Conservation (phyloP, 2,888 invertebrate species). For the Junonia oenone region DNA sequence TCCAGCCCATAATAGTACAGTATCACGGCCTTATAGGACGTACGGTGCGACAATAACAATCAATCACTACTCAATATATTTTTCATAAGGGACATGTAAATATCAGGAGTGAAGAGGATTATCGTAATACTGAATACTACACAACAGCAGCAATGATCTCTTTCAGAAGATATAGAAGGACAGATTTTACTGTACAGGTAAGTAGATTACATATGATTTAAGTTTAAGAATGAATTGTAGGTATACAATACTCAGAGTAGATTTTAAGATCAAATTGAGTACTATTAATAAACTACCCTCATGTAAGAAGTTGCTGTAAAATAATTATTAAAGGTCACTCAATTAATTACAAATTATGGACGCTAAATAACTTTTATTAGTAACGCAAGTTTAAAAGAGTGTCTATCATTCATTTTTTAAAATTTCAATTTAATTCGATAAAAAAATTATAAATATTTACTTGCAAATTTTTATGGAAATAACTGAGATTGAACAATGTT, state of each 20-base stretch:
- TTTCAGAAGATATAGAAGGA: not conserved
- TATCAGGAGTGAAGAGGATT: slow-evolving; percentile 20
- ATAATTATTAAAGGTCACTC: too few relatives aligned
- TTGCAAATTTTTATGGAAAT: not conserved
- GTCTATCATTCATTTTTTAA: too few relatives aligned
- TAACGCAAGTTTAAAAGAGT: too few relatives aligned
- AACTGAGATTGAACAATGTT: not conserved
- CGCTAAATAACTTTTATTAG: too few relatives aligned
- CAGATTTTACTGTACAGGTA: slow-evolving; percentile 25
- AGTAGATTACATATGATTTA: slow-evolving; percentile 6
- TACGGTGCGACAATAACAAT: slow-evolving; percentile 32
- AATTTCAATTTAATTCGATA: too few relatives aligned
- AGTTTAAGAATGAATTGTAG: not conserved
- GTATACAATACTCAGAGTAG: too few relatives aligned
- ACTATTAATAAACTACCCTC: too few relatives aligned
- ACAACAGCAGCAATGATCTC: not conserved
- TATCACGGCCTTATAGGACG: slow-evolving; percentile 44
- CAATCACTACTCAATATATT: slow-evolving; percentile 36
- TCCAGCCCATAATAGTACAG: slow-evolving; percentile 39
- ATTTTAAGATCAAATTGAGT: too few relatives aligned
- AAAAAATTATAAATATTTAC: not conserved
- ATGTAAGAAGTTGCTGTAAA: too few relatives aligned
- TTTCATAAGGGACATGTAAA: slow-evolving; percentile 36
- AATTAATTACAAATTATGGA: too few relatives aligned
- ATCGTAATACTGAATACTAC: not conserved